Conservation (phyloP, 1,140 invertebrate genomes). For the Gonioctena quinquepunctata region DNA sequence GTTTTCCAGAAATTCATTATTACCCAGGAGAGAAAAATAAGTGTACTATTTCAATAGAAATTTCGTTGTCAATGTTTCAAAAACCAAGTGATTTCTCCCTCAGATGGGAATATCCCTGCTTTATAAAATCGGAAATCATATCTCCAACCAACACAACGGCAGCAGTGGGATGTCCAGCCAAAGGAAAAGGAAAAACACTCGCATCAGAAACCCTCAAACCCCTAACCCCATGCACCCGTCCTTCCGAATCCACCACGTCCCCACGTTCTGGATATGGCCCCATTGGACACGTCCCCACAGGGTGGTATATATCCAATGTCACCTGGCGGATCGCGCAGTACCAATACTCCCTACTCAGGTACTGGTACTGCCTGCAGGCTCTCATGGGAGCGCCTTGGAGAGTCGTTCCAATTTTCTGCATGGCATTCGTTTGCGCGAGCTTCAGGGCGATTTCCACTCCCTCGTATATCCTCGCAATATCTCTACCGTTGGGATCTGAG, state of each 20-base stretch:
- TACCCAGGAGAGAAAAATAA: no score
- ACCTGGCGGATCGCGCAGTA: slow-evolving; percentile 25
- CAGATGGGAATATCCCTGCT: slow-evolving; percentile 31
- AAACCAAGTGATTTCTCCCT: no score
- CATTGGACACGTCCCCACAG: slow-evolving; percentile 66
- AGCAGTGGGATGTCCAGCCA: slow-evolving; percentile 72
- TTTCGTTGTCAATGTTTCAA: no score
- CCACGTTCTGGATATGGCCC: slow-evolving; percentile 48
- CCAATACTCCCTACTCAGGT: slow-evolving; percentile 39
- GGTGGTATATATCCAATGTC: slow-evolving; percentile 75
- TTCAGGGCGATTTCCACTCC: slow-evolving; percentile 58
- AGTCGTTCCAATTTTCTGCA: slow-evolving; percentile 52
- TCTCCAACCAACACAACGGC: slow-evolving; percentile 75
- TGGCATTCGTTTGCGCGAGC: slow-evolving; percentile 57
- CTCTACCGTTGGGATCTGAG: slow-evolving; percentile 57
- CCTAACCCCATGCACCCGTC: slow-evolving; percentile 50
- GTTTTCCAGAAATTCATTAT: no score
- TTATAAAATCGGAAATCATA: slow-evolving; percentile 72
- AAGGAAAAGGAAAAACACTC: slow-evolving; percentile 56
- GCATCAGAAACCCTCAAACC: slow-evolving; percentile 52
- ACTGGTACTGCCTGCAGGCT: slow-evolving; percentile 45
- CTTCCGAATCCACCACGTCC: slow-evolving; percentile 56
- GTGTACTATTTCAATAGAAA: no score
- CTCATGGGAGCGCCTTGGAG: slow-evolving; percentile 49
- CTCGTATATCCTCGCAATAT: slow-evolving; percentile 60